Evolutionary conservation across 2,113 vertebrate species (phyloP), one percentile per base, ranked within the genome.

Genomic region (Perccottus glenii): DNA sequence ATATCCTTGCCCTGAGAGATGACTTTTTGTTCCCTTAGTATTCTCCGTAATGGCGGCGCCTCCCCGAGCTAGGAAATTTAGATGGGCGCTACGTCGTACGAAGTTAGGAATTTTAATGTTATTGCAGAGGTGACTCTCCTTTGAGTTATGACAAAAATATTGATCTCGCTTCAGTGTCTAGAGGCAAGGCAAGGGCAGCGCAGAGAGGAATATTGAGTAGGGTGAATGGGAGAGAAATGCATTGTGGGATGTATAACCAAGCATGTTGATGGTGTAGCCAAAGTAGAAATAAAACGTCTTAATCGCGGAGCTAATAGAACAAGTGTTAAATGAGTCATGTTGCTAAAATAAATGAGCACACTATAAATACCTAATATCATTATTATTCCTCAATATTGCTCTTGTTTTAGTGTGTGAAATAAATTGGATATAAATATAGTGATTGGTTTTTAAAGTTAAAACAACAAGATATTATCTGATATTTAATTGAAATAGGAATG

Each of bases 121-220:
- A 36, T 60, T 60, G 66, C 76, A 85, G 78, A 85, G 82, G 83
- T 81, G 83, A 83, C 78, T 71, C 85, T 79, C 78, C 67, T 60
- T 46, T 61, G 80, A 89, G 75, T 83, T 88, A 87, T 83, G 85
- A 81, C 71, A 78, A 78, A 87, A 83, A 87, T 88, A 89, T 89
- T 75, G 85, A 87, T 87, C 77, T 47, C 36, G 48, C 66, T 64
- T 79, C 61, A 78, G 43, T 15, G 46, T 85, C 64, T 67, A 52
- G 77, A 50, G 38, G 71, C 14, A 62, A 77, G 9, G 69, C 78
- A 85, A 87, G 81, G 84, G 78, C 81, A 68, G 58, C 56, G 15
- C 40, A 58, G 88, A 85, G 75, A 77, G 72, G 81, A 88, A 82
- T 87, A 82, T 75, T 70, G 63, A 89, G 73, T 14, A 44, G 43